Evolutionary conservation across 2,797 vertebrate genomes (phyloP).

Genomic region (Protonibea diacanthus): DNA sequence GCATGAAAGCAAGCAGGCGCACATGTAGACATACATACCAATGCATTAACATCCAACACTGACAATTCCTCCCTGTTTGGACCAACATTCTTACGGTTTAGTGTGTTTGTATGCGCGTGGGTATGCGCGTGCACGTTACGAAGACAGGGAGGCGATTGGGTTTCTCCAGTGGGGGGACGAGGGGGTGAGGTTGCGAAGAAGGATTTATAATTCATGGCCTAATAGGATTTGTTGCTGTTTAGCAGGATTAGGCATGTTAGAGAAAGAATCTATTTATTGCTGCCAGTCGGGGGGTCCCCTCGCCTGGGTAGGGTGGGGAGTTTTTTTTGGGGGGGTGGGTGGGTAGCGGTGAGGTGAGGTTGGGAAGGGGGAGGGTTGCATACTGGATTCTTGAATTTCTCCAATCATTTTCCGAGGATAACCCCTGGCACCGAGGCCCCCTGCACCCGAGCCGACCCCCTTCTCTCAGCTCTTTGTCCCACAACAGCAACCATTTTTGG

Average conservation of each 20-base stretch:
- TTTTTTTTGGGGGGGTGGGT: conserved; percentile 33
- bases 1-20: conserved; percentile 20
- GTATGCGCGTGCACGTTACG: conserved; percentile 24
- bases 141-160: conserved; percentile 71
- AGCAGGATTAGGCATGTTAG: conserved; percentile 89
- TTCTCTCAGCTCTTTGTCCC: conserved; percentile 40
- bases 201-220: conserved; percentile 90
- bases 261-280: conserved; percentile 90
- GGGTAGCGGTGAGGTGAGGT: conserved; percentile 46
- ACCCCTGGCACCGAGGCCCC: conserved; percentile 63
- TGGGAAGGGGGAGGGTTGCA: conserved; percentile 22
- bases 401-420: conserved; percentile 78
- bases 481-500: conserved; percentile 66
- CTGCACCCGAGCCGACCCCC: conserved; percentile 28
- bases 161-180: conserved; percentile 76
- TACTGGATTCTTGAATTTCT: conserved; percentile 66
- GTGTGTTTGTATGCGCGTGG: conserved; percentile 32
- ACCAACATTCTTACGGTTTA: conserved; percentile 47
- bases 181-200: conserved; percentile 78
- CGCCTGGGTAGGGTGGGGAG: conserved; percentile 33
- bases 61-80: conserved; percentile 23
- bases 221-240: conserved; percentile 92
- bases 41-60: conserved; percentile 15
- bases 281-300: conserved; percentile 79
- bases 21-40: conserved; percentile 18